Evolutionary conservation across 2,113 vertebrate species (phyloP).

Genomic region (Nannospalax galili): DNA sequence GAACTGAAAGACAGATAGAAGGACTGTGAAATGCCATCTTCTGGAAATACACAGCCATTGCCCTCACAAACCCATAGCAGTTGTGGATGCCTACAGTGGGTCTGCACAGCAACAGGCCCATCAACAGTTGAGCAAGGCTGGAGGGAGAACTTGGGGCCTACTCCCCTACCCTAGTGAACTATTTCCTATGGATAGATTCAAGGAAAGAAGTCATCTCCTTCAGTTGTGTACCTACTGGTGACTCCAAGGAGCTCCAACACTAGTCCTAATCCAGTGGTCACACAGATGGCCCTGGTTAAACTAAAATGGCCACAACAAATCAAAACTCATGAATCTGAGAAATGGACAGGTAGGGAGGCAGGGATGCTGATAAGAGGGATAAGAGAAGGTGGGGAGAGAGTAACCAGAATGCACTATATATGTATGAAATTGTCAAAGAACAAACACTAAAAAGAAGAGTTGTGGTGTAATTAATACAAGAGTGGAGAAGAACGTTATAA

Average conservation of each 20-base stretch:
- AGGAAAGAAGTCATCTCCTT: not conserved
- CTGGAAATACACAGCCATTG: not conserved
- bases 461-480: not conserved
- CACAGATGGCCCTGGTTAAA: not conserved
- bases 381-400: not conserved
- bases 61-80: not conserved
- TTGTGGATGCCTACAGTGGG: not conserved
- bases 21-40: not conserved
- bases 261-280: not conserved
- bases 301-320: not conserved
- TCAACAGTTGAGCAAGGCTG: not conserved
- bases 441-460: not conserved
- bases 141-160: not conserved
- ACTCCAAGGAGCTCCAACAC: not conserved
- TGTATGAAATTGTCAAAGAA: not conserved
- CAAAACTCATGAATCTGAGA: not conserved
- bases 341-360: not conserved
- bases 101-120: not conserved
- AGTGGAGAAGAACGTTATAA: not conserved
- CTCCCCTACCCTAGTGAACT: not conserved
- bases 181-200: not conserved
- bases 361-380: not conserved
- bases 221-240: not conserved
- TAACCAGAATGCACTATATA: not conserved
- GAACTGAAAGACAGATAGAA: not conserved